These are phyloP conservation scores for Daboia siamensis DNA, from an alignment of 2,113 vertebrate genomes.

Conservation along the genomic window DNA sequence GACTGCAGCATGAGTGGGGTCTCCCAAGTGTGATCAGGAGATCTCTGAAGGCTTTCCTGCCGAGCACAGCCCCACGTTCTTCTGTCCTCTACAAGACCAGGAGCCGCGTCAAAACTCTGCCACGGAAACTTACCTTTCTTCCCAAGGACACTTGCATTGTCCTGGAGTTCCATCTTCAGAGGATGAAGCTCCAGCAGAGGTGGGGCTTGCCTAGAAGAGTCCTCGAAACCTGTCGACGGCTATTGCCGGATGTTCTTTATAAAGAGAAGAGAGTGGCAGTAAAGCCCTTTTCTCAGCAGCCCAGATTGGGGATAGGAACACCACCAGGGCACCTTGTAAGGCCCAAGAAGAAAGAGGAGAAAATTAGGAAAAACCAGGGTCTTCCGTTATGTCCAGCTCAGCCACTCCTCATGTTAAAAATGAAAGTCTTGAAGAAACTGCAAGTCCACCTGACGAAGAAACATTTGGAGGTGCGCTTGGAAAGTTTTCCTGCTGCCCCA, in stretches of 20 bases:
- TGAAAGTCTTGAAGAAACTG: not conserved
- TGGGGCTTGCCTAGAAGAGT: not conserved
- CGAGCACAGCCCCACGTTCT: not conserved
- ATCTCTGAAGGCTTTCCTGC: not conserved
- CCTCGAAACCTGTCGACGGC: not conserved
- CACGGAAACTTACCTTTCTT: not conserved
- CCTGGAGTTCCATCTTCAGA: not conserved
- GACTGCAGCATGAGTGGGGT: not conserved
- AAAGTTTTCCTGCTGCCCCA: not conserved
- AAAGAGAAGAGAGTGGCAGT: not conserved
- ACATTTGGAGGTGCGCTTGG: not conserved
- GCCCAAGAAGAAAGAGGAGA: not conserved
- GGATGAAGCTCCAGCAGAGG: not conserved
- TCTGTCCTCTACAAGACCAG: not conserved
- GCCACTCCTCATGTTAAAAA: not conserved
- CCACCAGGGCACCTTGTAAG: no score
- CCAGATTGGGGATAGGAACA: not conserved
- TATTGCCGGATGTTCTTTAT: not conserved
- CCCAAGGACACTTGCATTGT: not conserved
- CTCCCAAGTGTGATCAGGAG: not conserved
- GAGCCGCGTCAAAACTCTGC: not conserved
- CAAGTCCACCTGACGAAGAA: constrained; percentile 1
- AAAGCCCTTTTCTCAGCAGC: not conserved
- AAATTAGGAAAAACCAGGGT: not conserved
- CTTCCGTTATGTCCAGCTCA: not conserved